Evolutionary conservation across 2,113 vertebrate species (phyloP), one percentile per base, ranked within the genome.

Genomic region (Poecilia latipinna): DNA sequence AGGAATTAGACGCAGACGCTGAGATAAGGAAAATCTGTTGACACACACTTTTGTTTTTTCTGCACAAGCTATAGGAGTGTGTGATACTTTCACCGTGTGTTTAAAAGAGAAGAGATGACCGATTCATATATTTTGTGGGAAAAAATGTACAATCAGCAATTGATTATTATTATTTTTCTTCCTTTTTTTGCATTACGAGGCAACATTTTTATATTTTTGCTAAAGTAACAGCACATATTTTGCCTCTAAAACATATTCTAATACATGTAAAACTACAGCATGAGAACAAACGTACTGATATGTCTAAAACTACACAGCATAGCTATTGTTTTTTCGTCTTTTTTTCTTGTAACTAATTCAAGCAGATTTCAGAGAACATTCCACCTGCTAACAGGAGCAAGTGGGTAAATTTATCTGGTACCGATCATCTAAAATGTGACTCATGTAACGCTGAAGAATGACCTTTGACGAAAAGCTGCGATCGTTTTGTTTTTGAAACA

Each of bases 391-490:
- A 22, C 19, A 10, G 65, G 69, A 77, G 63, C 13, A 57, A 29
- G 51, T 68, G 65, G 48, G 75, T 76, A 65, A 31, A 57, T 54
- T 12, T 51, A 68, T 70, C 69, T 42, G 65, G 24, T 51, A 0
- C 17, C 13, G 44, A 48, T 4, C 17, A 19, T 17, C 17, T 48
- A 19, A 48, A 54, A 24, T 57, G 24, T 57, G 22, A n/a, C 19
- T n/a, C 51, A 57, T 57, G 51, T 76, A 73, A 86, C 82, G 90
- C 79, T 78, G 75, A 76, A 80, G 76, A 70, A 48, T 51, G 84
- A 83, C 80, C 85, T 79, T 82, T 83, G 83, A 65, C 79, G 78
- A 85, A 69, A 82, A 87, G 54, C 82, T 73, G 61, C n/a, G 4
- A 88, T 85, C 11, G 24, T 85, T 70, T 78, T 24, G 77, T 87